Percentiles rank a stretch among this genome's conserved stretches.
These are phyloP conservation scores for Porites evermanni DNA, from an alignment of 92 coral and sea anemone species.

Conservation along the genomic window DNA sequence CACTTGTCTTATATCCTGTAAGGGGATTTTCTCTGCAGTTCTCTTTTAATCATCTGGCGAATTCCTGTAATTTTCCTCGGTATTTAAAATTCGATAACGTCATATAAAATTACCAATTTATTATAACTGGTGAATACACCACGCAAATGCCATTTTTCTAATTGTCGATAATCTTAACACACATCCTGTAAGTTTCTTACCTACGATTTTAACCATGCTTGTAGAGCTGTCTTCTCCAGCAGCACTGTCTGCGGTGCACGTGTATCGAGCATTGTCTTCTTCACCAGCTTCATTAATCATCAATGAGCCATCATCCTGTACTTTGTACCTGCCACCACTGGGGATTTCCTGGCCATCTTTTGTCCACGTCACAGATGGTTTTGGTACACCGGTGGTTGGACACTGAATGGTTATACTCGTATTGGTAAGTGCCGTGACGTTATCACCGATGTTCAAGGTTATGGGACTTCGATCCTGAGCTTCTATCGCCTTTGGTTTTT, in stretches of 20 bases:
- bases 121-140: too few relatives aligned
- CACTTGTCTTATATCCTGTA: too few relatives aligned
- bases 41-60: too few relatives aligned
- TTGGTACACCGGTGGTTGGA: conserved; percentile 58
- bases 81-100: too few relatives aligned
- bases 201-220: conserved; percentile 43
- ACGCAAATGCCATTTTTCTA: too few relatives aligned
- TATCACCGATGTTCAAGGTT: conserved; percentile 54
- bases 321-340: neutral
- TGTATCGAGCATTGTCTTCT: conserved; percentile 48
- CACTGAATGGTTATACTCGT: conserved; percentile 62
- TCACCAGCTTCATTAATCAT: conserved; percentile 30
- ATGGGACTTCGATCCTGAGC: conserved; percentile 40
- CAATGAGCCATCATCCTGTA: conserved; percentile 50
- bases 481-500: neutral
- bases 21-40: too few relatives aligned
- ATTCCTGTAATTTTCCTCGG: too few relatives aligned
- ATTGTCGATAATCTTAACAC: neutral
- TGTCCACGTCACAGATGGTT: conserved; percentile 59
- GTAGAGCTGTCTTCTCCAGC: conserved; percentile 55
- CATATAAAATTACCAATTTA: too few relatives aligned
- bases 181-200: conserved; percentile 30
- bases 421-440: conserved; percentile 53
- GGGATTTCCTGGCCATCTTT: conserved; percentile 44
- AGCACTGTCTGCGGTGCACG: conserved; percentile 55